These are phyloP conservation scores for Temnothorax longispinosus DNA, from an alignment of 1,140 invertebrate genomes.

Conservation along the genomic window DNA sequence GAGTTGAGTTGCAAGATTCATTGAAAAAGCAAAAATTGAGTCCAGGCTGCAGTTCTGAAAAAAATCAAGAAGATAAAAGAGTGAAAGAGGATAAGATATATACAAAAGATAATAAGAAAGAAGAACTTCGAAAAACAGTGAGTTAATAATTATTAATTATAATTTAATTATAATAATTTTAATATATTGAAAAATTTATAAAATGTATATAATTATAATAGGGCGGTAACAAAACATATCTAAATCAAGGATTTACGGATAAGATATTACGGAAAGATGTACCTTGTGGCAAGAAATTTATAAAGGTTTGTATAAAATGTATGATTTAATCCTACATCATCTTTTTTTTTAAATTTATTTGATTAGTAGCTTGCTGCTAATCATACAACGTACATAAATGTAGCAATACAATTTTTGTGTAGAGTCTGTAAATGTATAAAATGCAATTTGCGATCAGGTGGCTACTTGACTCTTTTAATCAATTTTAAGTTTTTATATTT, in stretches of 20 bases:
- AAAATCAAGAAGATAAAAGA: not conserved
- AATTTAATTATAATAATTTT: conserved; percentile 22
- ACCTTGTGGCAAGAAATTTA: conserved; percentile 25
- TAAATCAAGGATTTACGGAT: not conserved
- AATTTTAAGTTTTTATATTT: too few species aligned
- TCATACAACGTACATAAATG: not conserved
- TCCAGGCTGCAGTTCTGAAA: not conserved
- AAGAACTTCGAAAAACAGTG: not conserved
- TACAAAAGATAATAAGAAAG: not conserved
- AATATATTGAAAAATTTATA: not conserved
- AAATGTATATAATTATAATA: not conserved
- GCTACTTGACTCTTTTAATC: too few species aligned
- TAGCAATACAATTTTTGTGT: too few species aligned
- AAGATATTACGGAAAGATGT: conserved; percentile 19
- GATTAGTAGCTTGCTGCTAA: too few species aligned
- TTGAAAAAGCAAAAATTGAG: not conserved
- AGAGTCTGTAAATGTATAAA: too few species aligned
- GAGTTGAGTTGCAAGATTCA: not conserved
- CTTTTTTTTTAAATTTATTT: not conserved
- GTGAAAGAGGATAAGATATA: not conserved
- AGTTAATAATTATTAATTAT: conserved; percentile 8
- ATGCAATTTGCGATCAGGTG: too few species aligned
- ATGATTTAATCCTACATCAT: not conserved
- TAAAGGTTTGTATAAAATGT: conserved; percentile 14
- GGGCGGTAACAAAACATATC: not conserved